These are phyloP conservation scores for Nannoperca australis DNA, from an alignment of 2,797 vertebrate species.

Conservation along the genomic window DNA sequence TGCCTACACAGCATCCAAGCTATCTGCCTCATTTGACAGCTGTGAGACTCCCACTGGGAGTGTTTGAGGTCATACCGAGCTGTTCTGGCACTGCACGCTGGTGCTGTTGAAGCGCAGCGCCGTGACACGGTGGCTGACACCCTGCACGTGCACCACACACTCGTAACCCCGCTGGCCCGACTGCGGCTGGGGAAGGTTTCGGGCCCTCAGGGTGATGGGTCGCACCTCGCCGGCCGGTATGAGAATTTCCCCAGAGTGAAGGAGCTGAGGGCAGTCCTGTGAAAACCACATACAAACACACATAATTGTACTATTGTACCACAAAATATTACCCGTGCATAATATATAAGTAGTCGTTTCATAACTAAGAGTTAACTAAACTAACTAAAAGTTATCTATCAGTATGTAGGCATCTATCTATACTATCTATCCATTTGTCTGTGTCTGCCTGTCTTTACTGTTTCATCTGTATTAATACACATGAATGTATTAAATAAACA, in stretches of 20 bases:
- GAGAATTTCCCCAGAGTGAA: constrained; percentile 92
- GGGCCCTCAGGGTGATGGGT: constrained; percentile 93
- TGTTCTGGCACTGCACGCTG: constrained; percentile 98
- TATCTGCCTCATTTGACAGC: constrained; percentile 71
- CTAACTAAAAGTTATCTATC: background rate
- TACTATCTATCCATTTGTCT: background rate
- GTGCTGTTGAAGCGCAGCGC: constrained; percentile 99
- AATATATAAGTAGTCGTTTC: constrained; percentile 22
- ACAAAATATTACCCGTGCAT: constrained; percentile 13
- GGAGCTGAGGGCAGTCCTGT: constrained; percentile 95
- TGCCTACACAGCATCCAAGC: constrained; percentile 65
- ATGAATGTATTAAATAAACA: constrained; percentile 29
- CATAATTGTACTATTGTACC: background rate
- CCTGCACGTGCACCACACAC: constrained; percentile 93
- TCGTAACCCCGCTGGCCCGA: constrained; percentile 96
- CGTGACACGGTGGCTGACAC: constrained; percentile 90
- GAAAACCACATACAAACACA: constrained; percentile 15
- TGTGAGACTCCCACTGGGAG: constrained; percentile 68
- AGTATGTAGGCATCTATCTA: background rate
- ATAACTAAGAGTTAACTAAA: background rate
- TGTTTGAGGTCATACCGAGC: constrained; percentile 89
- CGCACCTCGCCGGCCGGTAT: constrained; percentile 95
- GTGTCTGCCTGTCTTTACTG: background rate
- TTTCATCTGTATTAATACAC: constrained; percentile 34
- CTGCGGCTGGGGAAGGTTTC: constrained; percentile 96